Conservation (phyloP, 2,888 invertebrate species). For the Eucera pruinosa region DNA sequence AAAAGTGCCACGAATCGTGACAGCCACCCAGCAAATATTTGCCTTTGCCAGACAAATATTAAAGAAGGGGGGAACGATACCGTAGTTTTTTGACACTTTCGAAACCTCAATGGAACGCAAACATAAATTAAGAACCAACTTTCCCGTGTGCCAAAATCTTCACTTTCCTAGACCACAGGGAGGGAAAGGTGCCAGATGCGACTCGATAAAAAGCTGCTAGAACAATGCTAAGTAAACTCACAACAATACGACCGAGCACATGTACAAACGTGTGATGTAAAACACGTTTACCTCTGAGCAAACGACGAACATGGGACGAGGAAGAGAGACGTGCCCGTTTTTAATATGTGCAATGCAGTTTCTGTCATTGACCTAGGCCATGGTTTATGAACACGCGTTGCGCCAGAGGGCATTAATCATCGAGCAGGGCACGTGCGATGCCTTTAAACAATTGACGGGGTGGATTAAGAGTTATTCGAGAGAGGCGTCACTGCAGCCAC, state of each 20-base stretch:
- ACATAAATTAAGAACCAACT: conserved; percentile 16
- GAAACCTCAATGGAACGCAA: neutral
- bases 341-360: conserved; percentile 25
- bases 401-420: conserved; percentile 9
- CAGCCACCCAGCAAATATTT: conserved; percentile 32
- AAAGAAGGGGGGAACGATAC: neutral
- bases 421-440: conserved; percentile 41
- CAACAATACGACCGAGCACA: neutral
- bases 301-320: neutral
- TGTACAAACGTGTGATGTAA: conserved; percentile 15
- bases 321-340: conserved; percentile 5
- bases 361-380: conserved; percentile 67
- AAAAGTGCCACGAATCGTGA: neutral
- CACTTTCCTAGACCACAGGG: neutral
- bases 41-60: neutral
- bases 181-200: conserved; percentile 26
- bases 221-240: conserved; percentile 45
- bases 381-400: conserved; percentile 43
- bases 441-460: conserved; percentile 39
- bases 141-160: neutral
- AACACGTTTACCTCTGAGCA: conserved; percentile 6
- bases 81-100: neutral
- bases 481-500: conserved; percentile 1
- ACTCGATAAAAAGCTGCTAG: conserved; percentile 24
- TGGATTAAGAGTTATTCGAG: conserved; percentile 32